Conservation (phyloP, 2,888 invertebrate species). For the Lithosia quadra region DNA sequence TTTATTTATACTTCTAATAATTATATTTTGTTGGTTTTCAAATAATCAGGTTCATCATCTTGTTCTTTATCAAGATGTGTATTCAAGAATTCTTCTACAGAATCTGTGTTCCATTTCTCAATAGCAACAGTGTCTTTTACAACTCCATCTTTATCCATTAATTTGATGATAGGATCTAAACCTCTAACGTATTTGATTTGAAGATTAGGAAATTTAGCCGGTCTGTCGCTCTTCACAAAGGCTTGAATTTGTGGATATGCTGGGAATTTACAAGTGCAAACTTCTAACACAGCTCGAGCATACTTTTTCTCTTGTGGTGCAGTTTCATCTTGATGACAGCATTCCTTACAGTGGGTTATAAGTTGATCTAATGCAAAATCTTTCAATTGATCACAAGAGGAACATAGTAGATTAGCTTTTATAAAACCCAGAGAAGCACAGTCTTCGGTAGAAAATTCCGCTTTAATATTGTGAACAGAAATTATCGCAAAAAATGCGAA, state of each 20-base stretch:
- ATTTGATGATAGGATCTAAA: conserved; percentile 96
- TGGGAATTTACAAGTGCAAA: conserved; percentile 99
- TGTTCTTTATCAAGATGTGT: conserved; percentile 91
- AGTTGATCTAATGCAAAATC: conserved; percentile 91
- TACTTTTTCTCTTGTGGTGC: conserved; percentile 91
- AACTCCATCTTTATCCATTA: conserved; percentile 94
- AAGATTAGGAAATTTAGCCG: conserved; percentile 96
- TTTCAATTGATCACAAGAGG: conserved; percentile 94
- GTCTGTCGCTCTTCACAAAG: conserved; percentile 97
- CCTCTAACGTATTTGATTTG: conserved; percentile 97
- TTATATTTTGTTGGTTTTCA: conserved; percentile 88
- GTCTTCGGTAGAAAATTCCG: conserved; percentile 92
- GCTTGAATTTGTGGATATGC: conserved; percentile 99
- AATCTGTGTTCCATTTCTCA: conserved; percentile 99
- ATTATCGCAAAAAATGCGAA: conserved; percentile 37
- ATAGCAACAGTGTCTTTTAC: conserved; percentile 96
- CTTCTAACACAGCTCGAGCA: conserved; percentile 96
- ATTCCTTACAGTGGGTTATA: conserved; percentile 91
- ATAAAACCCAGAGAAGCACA: conserved; percentile 95
- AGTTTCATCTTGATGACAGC: conserved; percentile 92
- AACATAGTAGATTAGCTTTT: conserved; percentile 94
- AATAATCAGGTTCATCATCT: conserved; percentile 86
- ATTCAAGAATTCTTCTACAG: conserved; percentile 97
- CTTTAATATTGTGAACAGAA: conserved; percentile 50
- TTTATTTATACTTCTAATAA: conserved; percentile 62